phyloP scores from a whole-genome alignment of 2,797 vertebrate species.

The Euthynnus affinis region DNA sequence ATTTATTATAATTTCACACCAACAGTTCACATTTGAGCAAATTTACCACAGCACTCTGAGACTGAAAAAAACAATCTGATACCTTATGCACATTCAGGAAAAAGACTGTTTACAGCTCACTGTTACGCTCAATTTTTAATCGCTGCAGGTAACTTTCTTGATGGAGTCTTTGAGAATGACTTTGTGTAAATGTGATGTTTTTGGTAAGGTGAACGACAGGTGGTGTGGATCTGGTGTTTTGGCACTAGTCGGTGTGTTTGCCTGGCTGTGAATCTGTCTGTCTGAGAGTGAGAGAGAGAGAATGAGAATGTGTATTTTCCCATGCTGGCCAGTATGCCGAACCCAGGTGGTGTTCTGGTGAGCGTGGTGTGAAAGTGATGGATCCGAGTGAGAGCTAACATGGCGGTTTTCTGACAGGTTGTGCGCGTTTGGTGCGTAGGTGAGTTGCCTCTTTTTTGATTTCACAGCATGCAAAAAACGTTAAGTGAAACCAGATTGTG shows the following conservation, averaged over 20 bases:
- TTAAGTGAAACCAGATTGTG: conserved; percentile 47
- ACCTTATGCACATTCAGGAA: neutral
- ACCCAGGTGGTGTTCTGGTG: conserved; percentile 79
- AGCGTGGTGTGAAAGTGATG: conserved; percentile 68
- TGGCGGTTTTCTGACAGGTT: conserved; percentile 68
- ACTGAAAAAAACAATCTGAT: neutral
- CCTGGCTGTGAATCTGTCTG: conserved; percentile 67
- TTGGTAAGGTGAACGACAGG: conserved; percentile 66
- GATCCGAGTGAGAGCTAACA: conserved; percentile 54
- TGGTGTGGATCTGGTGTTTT: conserved; percentile 72
- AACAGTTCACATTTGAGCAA: neutral
- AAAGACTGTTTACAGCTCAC: conserved; percentile 11
- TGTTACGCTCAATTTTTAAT: neutral
- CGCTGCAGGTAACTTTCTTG: conserved; percentile 44
- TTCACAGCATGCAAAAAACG: conserved; percentile 40
- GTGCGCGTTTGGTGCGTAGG: conserved; percentile 78
- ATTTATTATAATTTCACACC: conserved; percentile 19
- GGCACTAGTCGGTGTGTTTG: conserved; percentile 56
- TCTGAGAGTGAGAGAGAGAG: neutral
- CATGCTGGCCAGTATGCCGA: conserved; percentile 40
- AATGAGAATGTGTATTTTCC: conserved; percentile 1
- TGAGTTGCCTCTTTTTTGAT: conserved; percentile 47
- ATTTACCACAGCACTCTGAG: neutral
- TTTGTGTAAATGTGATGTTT: conserved; percentile 53
- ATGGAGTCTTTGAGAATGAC: conserved; percentile 17